Conservation (phyloP, 2,888 invertebrate genomes). For the Hofmannophila pseudospretella region DNA sequence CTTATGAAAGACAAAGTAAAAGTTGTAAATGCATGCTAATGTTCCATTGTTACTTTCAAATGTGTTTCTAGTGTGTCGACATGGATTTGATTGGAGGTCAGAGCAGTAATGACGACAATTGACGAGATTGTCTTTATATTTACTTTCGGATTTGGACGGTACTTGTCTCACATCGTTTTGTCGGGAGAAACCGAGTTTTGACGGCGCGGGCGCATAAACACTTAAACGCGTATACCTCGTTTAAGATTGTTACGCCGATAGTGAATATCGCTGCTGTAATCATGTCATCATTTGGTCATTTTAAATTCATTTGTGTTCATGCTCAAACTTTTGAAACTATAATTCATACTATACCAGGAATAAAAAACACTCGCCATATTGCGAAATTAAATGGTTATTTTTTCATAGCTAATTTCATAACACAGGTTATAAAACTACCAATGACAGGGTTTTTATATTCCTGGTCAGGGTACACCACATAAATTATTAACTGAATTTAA, state of each 20-base stretch:
- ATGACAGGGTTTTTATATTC: too few relatives aligned
- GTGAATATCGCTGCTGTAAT: neutral
- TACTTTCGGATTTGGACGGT: conserved; percentile 23
- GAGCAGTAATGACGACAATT: conserved; percentile 28
- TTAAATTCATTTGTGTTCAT: too few relatives aligned
- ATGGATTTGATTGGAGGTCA: conserved; percentile 37
- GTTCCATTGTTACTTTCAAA: conserved; percentile 51
- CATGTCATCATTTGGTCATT: neutral
- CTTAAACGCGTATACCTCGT: neutral
- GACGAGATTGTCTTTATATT: conserved; percentile 25
- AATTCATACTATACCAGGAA: too few relatives aligned
- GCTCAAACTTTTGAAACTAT: too few relatives aligned
- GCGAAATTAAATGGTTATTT: too few relatives aligned
- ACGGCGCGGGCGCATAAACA: neutral
- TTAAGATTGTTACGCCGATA: neutral
- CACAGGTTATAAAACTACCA: too few relatives aligned
- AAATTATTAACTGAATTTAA: too few relatives aligned
- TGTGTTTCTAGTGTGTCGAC: conserved; percentile 38
- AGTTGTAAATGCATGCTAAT: conserved; percentile 58
- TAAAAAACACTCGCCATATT: too few relatives aligned
- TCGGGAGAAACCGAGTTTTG: neutral
- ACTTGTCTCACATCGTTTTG: neutral
- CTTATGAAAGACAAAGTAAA: conserved; percentile 47
- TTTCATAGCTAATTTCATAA: too few relatives aligned
- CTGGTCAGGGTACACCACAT: too few relatives aligned